Evolutionary conservation across 2,113 vertebrate species (phyloP).

Genomic region (Cyanoderma ruficeps): DNA sequence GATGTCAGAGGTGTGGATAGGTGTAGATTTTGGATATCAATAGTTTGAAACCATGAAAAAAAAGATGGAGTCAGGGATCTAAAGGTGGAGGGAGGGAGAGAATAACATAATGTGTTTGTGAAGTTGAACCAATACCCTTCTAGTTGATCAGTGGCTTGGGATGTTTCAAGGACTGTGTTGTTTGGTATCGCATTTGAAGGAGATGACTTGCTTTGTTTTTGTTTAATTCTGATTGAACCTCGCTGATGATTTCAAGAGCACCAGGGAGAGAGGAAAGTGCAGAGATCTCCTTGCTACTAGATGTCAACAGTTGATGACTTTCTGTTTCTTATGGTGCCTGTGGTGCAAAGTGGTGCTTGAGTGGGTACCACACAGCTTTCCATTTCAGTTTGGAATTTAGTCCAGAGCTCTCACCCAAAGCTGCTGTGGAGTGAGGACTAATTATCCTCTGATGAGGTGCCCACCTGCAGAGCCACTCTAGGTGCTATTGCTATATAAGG

Average conservation of each 20-base stretch:
- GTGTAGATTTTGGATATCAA: neutral
- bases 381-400: slow-evolving; percentile 17
- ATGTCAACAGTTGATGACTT: neutral
- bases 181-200: neutral
- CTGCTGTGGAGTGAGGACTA: neutral
- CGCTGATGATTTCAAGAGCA: neutral
- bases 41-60: neutral
- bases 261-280: neutral
- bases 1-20: neutral
- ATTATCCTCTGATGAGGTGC: slow-evolving; percentile 23
- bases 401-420: neutral
- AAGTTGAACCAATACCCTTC: neutral
- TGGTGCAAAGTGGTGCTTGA: neutral
- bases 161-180: neutral
- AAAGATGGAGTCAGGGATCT: neutral
- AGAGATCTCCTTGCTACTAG: neutral
- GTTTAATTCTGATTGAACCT: neutral
- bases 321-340: neutral
- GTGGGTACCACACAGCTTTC: neutral
- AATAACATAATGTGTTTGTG: neutral
- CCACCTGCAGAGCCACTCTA: slow-evolving; percentile 3
- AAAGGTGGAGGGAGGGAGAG: neutral
- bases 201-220: neutral
- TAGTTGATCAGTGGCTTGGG: neutral
- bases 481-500: neutral